phyloP scores from a whole-genome alignment of 2,113 vertebrate genomes.

The Tyto alba region DNA sequence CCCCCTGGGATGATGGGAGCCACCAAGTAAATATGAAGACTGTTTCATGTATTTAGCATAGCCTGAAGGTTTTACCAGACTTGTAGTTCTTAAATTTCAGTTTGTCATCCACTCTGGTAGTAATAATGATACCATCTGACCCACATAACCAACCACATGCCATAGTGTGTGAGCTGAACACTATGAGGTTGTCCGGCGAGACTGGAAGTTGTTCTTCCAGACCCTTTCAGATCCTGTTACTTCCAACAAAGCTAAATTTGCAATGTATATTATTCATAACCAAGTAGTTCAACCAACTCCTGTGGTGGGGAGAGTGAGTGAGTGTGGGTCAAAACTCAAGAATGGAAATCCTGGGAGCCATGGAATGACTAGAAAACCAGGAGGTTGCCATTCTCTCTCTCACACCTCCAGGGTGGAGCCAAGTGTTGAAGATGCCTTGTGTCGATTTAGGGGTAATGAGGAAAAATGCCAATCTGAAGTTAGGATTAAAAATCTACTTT shows the following conservation, averaged over 20 bases:
- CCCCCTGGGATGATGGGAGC: background rate
- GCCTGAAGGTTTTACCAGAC: background rate
- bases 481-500: background rate
- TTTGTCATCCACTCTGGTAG: background rate
- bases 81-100: background rate
- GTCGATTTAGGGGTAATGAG: slow-evolving; percentile 1
- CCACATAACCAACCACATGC: background rate
- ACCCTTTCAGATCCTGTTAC: background rate
- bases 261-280: background rate
- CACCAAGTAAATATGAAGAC: background rate
- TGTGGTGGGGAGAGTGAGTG: background rate
- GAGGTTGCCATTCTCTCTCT: background rate
- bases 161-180: background rate
- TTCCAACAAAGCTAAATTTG: background rate
- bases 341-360: background rate
- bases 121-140: background rate
- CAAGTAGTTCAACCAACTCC: background rate
- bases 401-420: background rate
- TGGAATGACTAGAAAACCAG: background rate
- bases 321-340: background rate
- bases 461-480: background rate
- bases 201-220: background rate
- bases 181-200: fast-evolving
- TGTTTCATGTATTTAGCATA: background rate
- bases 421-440: background rate